Conservation (phyloP, 2,888 invertebrate genomes). For the Trichogramma evanescens region DNA sequence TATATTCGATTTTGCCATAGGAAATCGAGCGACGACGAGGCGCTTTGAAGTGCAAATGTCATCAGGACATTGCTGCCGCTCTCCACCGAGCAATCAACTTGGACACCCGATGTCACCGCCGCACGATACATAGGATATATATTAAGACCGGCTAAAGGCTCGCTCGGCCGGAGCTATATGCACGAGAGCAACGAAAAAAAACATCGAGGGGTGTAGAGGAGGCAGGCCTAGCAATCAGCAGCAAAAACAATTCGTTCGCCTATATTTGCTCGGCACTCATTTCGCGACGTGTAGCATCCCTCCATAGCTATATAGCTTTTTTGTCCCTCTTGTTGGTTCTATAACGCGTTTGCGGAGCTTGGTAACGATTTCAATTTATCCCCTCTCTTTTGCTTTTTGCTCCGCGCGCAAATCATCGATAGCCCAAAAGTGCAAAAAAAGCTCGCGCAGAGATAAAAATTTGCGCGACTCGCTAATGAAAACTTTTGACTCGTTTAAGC, state of each 20-base stretch:
- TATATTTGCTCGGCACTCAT: slow-evolving; percentile 42
- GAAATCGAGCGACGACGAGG: not conserved
- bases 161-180: too few relatives aligned
- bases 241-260: slow-evolving; percentile 37
- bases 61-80: not conserved
- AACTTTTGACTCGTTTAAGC: too few relatives aligned
- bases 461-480: too few relatives aligned
- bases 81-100: slow-evolving; percentile 7
- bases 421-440: too few relatives aligned
- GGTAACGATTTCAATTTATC: slow-evolving; percentile 24
- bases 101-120: not conserved
- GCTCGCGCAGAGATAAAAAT: too few relatives aligned
- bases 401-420: not conserved
- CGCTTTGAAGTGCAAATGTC: slow-evolving; percentile 35
- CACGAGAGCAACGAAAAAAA: too few relatives aligned
- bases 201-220: not conserved
- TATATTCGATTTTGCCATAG: slow-evolving; percentile 10
- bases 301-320: not conserved
- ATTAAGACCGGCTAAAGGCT: too few relatives aligned
- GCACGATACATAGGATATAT: too few relatives aligned
- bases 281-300: slow-evolving; percentile 28
- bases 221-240: slow-evolving; percentile 34
- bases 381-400: slow-evolving; percentile 12
- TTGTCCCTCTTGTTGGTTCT: not conserved
- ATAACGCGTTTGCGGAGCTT: slow-evolving; percentile 21